phyloP scores from a whole-genome alignment of 2,113 vertebrate species.

The Paraplagusia blochii region DNA sequence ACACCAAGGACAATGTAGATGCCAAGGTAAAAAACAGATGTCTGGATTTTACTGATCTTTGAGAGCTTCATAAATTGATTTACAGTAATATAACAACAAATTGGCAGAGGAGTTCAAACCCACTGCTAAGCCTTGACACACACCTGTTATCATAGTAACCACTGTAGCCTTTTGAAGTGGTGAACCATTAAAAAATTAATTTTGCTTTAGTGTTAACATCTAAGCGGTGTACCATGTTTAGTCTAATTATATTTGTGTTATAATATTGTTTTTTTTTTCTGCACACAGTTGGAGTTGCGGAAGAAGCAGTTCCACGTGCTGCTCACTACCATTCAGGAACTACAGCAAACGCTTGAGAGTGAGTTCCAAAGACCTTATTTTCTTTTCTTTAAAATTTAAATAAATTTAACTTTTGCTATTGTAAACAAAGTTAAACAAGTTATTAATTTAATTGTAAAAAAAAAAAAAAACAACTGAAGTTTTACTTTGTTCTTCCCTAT shows the following conservation, averaged over 20 bases:
- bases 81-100: too few relatives aligned
- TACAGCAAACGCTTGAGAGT: conserved; percentile 98
- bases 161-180: too few relatives aligned
- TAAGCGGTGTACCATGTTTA: too few relatives aligned
- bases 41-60: not conserved
- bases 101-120: not conserved
- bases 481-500: not conserved
- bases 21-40: conserved; percentile 83
- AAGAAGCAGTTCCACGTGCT: conserved; percentile 98
- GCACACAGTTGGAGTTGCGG: conserved; percentile 89
- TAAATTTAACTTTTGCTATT: too few relatives aligned
- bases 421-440: too few relatives aligned
- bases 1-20: conserved; percentile 95
- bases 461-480: too few relatives aligned
- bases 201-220: too few relatives aligned
- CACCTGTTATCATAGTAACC: too few relatives aligned
- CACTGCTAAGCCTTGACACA: not conserved
- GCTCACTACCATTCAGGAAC: conserved; percentile 95
- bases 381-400: not conserved
- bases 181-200: too few relatives aligned
- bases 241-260: too few relatives aligned
- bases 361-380: conserved; percentile 66
- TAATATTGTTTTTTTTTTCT: not conserved
- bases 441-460: too few relatives aligned
- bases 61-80: not conserved